Percentiles rank a stretch among this genome's conserved stretches.
These are phyloP conservation scores for Mesitornis unicolor DNA, from an alignment of 2,113 vertebrate genomes.

Conservation along the genomic window DNA sequence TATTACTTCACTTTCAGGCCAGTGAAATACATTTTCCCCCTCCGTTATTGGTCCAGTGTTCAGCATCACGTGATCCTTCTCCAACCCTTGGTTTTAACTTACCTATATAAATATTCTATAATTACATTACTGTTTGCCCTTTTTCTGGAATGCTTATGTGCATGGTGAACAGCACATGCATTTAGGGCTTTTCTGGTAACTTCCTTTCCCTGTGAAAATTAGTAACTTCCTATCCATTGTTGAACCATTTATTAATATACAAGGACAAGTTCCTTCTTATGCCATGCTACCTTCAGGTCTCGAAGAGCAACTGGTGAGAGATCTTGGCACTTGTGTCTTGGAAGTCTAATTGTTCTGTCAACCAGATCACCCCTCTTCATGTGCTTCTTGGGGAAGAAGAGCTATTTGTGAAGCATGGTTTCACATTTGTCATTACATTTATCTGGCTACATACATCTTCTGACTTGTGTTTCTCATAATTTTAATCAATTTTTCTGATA, in stretches of 20 bases:
- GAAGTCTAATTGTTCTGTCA: not conserved
- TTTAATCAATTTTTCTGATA: not conserved
- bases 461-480: not conserved
- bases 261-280: not conserved
- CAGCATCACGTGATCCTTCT: not conserved
- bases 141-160: fast-evolving
- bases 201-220: not conserved
- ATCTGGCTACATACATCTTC: not conserved
- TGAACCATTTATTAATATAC: not conserved
- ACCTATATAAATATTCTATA: not conserved
- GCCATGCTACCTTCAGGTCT: not conserved
- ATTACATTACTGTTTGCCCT: not conserved
- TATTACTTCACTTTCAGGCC: not conserved
- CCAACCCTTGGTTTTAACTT: not conserved
- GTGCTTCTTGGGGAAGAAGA: not conserved
- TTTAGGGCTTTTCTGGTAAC: not conserved
- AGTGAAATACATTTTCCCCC: not conserved
- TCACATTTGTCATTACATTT: not conserved
- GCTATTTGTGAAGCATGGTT: not conserved
- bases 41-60: not conserved
- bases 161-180: not conserved
- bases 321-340: not conserved
- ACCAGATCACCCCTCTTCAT: not conserved
- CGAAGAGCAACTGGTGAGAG: not conserved
- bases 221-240: not conserved